Evolutionary conservation across 2,888 invertebrate species (phyloP), one percentile per base, ranked within the genome.

Genomic region (Lymantria monacha): DNA sequence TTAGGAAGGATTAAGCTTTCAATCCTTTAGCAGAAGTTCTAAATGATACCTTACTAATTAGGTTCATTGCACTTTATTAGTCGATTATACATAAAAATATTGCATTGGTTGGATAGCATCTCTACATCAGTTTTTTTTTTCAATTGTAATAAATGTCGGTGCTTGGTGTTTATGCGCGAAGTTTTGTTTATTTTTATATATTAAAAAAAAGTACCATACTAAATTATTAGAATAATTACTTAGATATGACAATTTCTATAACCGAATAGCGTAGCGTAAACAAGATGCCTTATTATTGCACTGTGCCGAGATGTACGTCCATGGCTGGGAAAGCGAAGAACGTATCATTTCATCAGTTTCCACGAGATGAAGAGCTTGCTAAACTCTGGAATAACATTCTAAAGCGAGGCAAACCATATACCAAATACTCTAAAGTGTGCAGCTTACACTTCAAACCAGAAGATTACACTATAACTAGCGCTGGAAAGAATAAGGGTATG

Each of bases 241-340:
- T 54, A 79, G 76, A 66, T 75, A 84, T 84, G 83, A 69, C 75
- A 77, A 69, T 72, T 74, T 60, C 60, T 74, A 63, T 61, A 55
- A 56, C 58, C 54, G 48, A 58, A 58, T 63, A 57, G 66, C 61
- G 69, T 59, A 63, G 51, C 65, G 63, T 58, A 79, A 75, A 64
- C 70, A 89, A 79, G 64, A 91, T 91, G 91, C 90, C 90, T 62
- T 91, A 91, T 71, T 91, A 91, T 66, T 91, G 91, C 63, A 91
- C 91, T 10, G 91, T 91, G 61, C 91, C 91, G 55, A 85, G 85
- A 46, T 91, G 91, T 66, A 91, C 91, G 0, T 91, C 91, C 0
- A 86, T 91, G 88, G 91, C 91, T 63, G 91, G 91, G 13, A 91
- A 90, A 71, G 85, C 84, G 11, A 90, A 91, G 67, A 88, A 91